Evolutionary conservation across 2,113 vertebrate species (phyloP), one percentile per base, ranked within the genome.

Genomic region (Martes martes): DNA sequence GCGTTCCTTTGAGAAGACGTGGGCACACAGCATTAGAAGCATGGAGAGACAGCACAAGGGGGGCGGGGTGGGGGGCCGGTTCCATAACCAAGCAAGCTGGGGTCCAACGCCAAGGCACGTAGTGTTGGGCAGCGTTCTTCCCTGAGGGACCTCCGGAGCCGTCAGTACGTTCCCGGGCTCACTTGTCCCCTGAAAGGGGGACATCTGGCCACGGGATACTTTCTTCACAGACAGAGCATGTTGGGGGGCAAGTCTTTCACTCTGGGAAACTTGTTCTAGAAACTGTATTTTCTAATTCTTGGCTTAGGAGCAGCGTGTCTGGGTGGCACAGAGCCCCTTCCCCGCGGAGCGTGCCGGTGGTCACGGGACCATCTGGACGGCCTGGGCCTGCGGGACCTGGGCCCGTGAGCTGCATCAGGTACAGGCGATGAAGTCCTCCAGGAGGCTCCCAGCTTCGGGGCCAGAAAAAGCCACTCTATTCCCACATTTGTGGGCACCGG

Each of bases 381-480:
- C 79, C 3, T 0, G 24, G 23, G 15, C 19, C 73, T 10, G 0
- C 0, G 2, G 16, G 13, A 16, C 2, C 4, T 4, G 0, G 2
- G 13, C 31, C 6, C 4, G 5, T 9, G 71, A 15, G 63, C 11
- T 1, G 4, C 7, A 0, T 16, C 4, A 1, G 65, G 50, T 28
- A 15, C 6, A 6, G 78, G 57, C 76, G 7, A 39, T 0, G n/a
- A 19, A 42, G 26, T 11, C 73, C 59, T 93, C 47, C 11, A 2
- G 8, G 74, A 4, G 2, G 33, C 63, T 18, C n/a, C 79, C 5
- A 0, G 8, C 23, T 55, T 39, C 42, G 10, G 24, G 9, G 94
- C 81, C 6, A 11, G n/a, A 63, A 84, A 42, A 47, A 74, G 39
- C 52, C 4, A 7, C 33, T 45, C 21, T 57, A 36, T 18, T 39